Base-by-base conservation (phyloP, 2,113 vertebrate species). In the Boleophthalmus pectinirostris region DNA sequence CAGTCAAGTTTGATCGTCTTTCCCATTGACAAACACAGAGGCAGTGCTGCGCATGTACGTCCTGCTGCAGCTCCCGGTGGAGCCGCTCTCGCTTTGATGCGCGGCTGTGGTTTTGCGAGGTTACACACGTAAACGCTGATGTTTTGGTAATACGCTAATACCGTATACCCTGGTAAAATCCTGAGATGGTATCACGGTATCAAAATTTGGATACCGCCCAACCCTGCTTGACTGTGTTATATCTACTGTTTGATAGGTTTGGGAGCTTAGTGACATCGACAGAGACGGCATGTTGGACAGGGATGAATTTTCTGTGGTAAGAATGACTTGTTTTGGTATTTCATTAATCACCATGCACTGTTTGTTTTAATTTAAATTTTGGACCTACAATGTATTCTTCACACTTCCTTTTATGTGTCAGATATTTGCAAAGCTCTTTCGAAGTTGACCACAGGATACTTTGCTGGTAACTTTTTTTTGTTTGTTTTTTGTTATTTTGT, bases 241-340 rank as follows among this genome's bases (percentile, higher is more conserved):
- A 2, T 85, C 24, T 80, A n/a, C 82, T 56, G 86, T 51, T 87
- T 93, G 23, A 82, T 18, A 99, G 98, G 98, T 99, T 78, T 99
- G 97, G 98, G 98, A 99, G 75, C 89, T 98, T 80, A 99, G 98
- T 88, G 98, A 99, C 83, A 95, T 99, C 74, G 97, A 99, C 92
- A 95, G 93, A 68, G 98, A 99, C 88, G 98, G 98, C 86, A 97
- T 97, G 94, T 90, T 99, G 91, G 98, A 99, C 92, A 95, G 89
- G 91, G 97, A 99, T 89, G 98, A 99, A 76, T 99, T 99, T 95
- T 95, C 97, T 84, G 98, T 99, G 93, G 98, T 99, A 91, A 97
- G 97, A 81, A 60, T 43, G 61, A 1, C 13, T n/a, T 47, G 12
- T 47, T 47, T 47, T 4, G 53, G 9, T 20, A 23, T 56, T 11